phyloP scores from a whole-genome alignment of 1,140 invertebrate species.

The Telenomus remus region DNA sequence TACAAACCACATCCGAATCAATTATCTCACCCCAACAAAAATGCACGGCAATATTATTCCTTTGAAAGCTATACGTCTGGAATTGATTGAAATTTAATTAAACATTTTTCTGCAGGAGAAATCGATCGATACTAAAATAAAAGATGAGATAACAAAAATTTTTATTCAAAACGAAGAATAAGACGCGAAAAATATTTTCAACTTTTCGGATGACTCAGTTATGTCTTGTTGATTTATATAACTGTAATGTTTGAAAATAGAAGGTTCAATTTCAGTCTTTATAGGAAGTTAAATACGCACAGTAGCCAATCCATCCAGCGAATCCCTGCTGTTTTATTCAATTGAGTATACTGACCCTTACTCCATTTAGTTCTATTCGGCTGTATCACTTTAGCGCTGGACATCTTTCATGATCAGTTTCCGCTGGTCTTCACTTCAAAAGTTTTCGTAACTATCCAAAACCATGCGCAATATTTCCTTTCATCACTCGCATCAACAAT shows the following conservation, averaged over 20 bases:
- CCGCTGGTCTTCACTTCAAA: background rate
- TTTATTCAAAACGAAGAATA: too few species aligned
- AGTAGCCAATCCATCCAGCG: constrained; percentile 38
- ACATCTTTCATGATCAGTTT: constrained; percentile 12
- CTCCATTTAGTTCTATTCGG: constrained; percentile 62
- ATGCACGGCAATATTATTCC: too few species aligned
- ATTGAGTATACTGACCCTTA: constrained; percentile 64
- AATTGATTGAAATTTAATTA: too few species aligned
- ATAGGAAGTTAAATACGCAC: constrained; percentile 11
- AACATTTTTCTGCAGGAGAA: too few species aligned
- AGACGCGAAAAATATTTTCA: too few species aligned
- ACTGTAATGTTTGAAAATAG: constrained; percentile 29
- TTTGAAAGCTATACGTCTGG: too few species aligned
- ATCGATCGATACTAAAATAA: too few species aligned
- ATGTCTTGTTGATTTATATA: constrained; percentile 5
- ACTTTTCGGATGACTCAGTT: too few species aligned
- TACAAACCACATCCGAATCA: constrained; percentile 49
- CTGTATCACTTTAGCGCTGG: constrained; percentile 54
- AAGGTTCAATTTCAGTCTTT: constrained; percentile 47
- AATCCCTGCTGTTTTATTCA: constrained; percentile 63
- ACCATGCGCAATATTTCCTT: background rate
- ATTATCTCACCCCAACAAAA: constrained; percentile 39
- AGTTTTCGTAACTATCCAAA: background rate
- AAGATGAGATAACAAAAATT: too few species aligned
- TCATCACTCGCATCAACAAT: too few species aligned